phyloP scores from a whole-genome alignment of 2,888 invertebrate genomes.

The Caenorhabditis macrosperma region DNA sequence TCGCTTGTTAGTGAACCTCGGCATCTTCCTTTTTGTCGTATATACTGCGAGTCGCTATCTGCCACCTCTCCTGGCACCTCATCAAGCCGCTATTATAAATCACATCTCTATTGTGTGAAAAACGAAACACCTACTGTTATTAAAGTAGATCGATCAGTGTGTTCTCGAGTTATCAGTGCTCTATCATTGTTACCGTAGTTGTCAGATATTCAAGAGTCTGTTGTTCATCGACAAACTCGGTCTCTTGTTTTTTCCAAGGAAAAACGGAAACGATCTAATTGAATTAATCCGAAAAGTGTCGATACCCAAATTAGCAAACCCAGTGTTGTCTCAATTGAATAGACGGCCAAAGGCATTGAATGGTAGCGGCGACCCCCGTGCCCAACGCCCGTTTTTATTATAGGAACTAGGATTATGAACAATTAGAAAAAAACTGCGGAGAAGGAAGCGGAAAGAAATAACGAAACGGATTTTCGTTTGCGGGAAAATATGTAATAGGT shows the following conservation, averaged over 20 bases:
- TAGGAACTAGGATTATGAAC: slow-evolving; percentile 40
- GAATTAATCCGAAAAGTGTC: slow-evolving; percentile 35
- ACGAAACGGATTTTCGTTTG: neutral
- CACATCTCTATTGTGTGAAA: neutral
- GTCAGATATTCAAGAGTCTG: no score
- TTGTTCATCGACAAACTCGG: no score
- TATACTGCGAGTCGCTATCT: neutral
- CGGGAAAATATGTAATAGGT: slow-evolving; percentile 10
- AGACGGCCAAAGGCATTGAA: slow-evolving; percentile 24
- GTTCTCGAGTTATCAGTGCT: no score
- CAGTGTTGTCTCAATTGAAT: slow-evolving; percentile 48
- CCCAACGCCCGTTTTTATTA: slow-evolving; percentile 25
- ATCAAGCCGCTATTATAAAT: slow-evolving; percentile 14
- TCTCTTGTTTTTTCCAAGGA: neutral
- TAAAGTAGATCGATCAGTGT: neutral
- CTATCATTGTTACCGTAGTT: no score
- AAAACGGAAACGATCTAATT: slow-evolving; percentile 41
- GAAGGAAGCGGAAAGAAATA: neutral
- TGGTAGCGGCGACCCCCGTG: slow-evolving; percentile 31
- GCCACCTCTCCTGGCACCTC: neutral
- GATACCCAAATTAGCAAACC: slow-evolving; percentile 41
- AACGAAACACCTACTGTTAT: neutral
- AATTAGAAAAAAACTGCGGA: slow-evolving; percentile 26
- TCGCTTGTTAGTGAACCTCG: slow-evolving; percentile 25
- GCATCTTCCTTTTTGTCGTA: neutral